Percentiles rank a stretch among this genome's conserved stretches.
These are phyloP conservation scores for Alectura lathami DNA, from an alignment of 2,113 vertebrate genomes.

Conservation along the genomic window DNA sequence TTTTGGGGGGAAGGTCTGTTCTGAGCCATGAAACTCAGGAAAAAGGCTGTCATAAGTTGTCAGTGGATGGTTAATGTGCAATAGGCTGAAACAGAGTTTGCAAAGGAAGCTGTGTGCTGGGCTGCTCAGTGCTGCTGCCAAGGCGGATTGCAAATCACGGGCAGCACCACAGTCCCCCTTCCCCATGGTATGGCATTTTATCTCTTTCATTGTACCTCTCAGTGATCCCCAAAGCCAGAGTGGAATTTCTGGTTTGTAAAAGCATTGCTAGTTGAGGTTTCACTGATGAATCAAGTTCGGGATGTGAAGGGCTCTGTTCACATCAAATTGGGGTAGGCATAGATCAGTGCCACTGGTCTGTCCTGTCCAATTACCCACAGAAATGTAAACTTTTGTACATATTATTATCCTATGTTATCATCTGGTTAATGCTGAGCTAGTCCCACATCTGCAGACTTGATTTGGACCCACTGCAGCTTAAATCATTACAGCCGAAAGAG, in stretches of 20 bases:
- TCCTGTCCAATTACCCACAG: fast-evolving
- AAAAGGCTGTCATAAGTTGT: fast-evolving
- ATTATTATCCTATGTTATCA: fast-evolving
- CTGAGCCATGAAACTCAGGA: background rate
- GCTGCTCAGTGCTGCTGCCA: background rate
- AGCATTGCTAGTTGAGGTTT: fast-evolving
- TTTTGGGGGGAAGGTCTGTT: fast-evolving
- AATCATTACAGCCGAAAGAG: background rate
- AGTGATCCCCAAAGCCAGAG: background rate
- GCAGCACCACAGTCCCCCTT: fast-evolving
- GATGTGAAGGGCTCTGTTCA: background rate
- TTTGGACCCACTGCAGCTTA: fast-evolving
- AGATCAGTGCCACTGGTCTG: fast-evolving
- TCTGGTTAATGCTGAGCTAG: background rate
- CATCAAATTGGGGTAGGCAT: background rate
- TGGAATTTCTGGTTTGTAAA: background rate
- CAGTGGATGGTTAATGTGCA: fast-evolving
- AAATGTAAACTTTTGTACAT: fast-evolving
- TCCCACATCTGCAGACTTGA: fast-evolving
- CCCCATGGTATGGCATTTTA: fast-evolving
- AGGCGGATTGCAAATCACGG: fast-evolving
- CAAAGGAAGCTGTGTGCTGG: background rate
- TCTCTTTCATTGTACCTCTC: background rate
- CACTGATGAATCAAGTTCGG: fast-evolving
- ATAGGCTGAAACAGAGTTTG: background rate